These are phyloP conservation scores for Drosophila orosa DNA, from an alignment of 1,140 invertebrate species.

Conservation along the genomic window DNA sequence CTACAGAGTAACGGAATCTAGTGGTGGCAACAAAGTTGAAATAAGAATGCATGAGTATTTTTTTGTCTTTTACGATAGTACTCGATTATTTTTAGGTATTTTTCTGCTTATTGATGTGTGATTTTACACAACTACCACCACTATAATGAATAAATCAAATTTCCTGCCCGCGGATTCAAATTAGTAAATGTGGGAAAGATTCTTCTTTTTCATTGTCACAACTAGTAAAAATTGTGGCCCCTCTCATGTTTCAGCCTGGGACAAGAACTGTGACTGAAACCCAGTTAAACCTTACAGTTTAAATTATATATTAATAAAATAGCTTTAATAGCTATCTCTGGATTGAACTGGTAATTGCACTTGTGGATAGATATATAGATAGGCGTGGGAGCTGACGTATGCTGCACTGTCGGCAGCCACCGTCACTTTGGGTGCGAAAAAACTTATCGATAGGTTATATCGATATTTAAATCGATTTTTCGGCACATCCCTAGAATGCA, in stretches of 20 bases:
- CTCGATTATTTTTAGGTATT: background rate
- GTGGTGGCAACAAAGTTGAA: background rate
- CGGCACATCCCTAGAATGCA: slow-evolving; percentile 12
- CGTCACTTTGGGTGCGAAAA: background rate
- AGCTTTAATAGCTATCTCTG: background rate
- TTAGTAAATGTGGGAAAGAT: background rate
- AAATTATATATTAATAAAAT: background rate
- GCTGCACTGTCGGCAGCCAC: background rate
- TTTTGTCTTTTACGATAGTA: background rate
- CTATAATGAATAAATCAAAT: background rate
- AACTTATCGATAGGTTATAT: background rate
- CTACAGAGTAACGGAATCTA: background rate
- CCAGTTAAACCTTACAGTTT: too few species aligned
- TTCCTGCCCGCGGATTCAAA: background rate
- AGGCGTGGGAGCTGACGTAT: background rate
- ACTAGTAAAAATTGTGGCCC: background rate
- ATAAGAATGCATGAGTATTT: background rate
- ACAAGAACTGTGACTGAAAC: background rate
- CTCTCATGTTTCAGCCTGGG: background rate
- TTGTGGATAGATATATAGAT: too few species aligned
- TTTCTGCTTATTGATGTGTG: background rate
- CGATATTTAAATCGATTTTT: slow-evolving; percentile 6
- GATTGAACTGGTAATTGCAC: background rate
- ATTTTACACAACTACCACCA: background rate
- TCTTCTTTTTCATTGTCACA: background rate